These are phyloP conservation scores for Gallinago jamesoni DNA, from an alignment of 2,113 vertebrate genomes.

Conservation along the genomic window DNA sequence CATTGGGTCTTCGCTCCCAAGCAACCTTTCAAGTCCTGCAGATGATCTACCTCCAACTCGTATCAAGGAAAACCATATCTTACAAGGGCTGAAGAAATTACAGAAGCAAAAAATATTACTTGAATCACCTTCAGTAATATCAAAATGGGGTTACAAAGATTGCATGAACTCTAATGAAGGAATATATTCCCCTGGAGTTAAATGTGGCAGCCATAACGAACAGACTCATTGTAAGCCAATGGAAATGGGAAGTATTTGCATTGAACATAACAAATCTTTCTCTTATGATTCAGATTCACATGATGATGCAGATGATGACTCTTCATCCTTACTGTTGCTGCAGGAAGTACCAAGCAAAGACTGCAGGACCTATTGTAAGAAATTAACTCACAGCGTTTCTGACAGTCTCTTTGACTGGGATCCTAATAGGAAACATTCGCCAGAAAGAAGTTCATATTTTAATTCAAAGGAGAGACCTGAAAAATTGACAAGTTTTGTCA, in stretches of 20 bases:
- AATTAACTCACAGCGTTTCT: constrained; percentile 85
- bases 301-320: constrained; percentile 81
- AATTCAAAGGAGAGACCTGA: constrained; percentile 82
- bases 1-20: constrained; percentile 84
- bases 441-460: constrained; percentile 62
- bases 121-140: constrained; percentile 80
- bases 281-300: constrained; percentile 83
- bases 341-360: constrained; percentile 76
- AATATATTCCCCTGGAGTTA: constrained; percentile 91
- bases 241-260: constrained; percentile 29
- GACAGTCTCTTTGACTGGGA: constrained; percentile 89
- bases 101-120: constrained; percentile 82
- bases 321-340: constrained; percentile 66
- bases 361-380: constrained; percentile 73
- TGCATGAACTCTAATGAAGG: constrained; percentile 97
- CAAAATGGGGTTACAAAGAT: constrained; percentile 89
- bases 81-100: constrained; percentile 87
- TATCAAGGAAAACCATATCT: constrained; percentile 89
- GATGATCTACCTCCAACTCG: constrained; percentile 86
- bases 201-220: constrained; percentile 76
- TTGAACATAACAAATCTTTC: constrained; percentile 69
- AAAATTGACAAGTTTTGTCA: constrained; percentile 80
- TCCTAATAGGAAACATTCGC: constrained; percentile 51
- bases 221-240: constrained; percentile 50
- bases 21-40: constrained; percentile 80